A percentile compares a stretch with the other conserved stretches of the same genome.
Conservation (phyloP, 2,888 invertebrate species). For the Cosmorhoe ocellata region DNA sequence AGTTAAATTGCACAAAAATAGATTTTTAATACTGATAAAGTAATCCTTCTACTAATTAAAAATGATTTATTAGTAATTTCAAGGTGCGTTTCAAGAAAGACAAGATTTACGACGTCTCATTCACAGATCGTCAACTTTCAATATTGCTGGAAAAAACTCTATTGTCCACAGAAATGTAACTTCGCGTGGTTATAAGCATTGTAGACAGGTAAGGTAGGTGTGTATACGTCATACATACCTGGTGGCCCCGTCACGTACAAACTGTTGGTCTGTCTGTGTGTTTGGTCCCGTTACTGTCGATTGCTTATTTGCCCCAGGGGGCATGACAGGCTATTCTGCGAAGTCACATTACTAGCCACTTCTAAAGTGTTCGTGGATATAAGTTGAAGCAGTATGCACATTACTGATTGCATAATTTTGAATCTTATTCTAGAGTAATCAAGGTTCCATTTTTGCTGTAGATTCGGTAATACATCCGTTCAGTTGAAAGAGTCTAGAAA, state of each 20-base stretch:
- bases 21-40: too few relatives aligned
- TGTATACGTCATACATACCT: constrained; percentile 12
- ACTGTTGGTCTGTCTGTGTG: constrained; percentile 15
- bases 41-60: not conserved
- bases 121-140: constrained; percentile 16
- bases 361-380: not conserved
- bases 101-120: constrained; percentile 13
- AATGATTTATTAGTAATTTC: constrained; percentile 6
- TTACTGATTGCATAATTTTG: too few relatives aligned
- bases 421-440: too few relatives aligned
- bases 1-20: not conserved
- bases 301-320: constrained; percentile 20
- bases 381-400: not conserved
- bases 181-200: constrained; percentile 22
- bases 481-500: too few relatives aligned
- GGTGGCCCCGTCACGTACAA: constrained; percentile 16
- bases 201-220: not conserved
- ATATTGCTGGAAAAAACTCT: constrained; percentile 18
- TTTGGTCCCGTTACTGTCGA: constrained; percentile 24
- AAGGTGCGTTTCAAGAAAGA: not conserved
- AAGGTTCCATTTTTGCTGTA: too few relatives aligned
- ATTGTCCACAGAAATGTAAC: constrained; percentile 17
- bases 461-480: too few relatives aligned
- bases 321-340: constrained; percentile 8
- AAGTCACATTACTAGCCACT: constrained; percentile 4